These are phyloP conservation scores for Cherax destructor DNA, from an alignment of 1,140 invertebrate species.

Conservation along the genomic window DNA sequence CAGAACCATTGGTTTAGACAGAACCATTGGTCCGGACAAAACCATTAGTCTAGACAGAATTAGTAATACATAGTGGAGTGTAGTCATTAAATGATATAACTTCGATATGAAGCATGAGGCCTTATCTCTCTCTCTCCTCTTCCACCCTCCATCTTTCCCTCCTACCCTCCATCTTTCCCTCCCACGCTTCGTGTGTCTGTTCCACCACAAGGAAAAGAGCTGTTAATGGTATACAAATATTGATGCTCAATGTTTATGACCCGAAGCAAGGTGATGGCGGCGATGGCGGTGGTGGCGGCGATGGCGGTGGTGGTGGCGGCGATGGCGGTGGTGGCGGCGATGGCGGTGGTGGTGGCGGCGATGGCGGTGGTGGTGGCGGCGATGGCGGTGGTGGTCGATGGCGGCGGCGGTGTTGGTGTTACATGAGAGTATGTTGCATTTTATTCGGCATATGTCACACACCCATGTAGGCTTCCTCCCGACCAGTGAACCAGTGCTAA, in stretches of 20 bases:
- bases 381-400: neutral
- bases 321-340: neutral
- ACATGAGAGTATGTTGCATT: too few relatives aligned
- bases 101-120: too few relatives aligned
- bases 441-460: too few relatives aligned
- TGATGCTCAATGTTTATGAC: neutral
- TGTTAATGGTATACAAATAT: neutral
- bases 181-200: neutral
- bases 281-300: neutral
- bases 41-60: too few relatives aligned
- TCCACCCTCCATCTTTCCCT: neutral
- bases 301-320: neutral
- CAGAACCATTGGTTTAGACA: too few relatives aligned
- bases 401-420: too few relatives aligned
- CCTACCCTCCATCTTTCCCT: neutral
- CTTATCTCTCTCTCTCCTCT: neutral
- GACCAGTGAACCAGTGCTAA: too few relatives aligned
- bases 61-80: too few relatives aligned
- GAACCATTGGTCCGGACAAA: too few relatives aligned
- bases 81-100: too few relatives aligned
- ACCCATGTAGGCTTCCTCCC: too few relatives aligned
- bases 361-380: neutral
- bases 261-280: neutral
- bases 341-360: neutral
- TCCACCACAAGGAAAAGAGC: neutral